These are phyloP conservation scores for Gobio gobio DNA, from an alignment of 2,113 vertebrate species.

Conservation along the genomic window DNA sequence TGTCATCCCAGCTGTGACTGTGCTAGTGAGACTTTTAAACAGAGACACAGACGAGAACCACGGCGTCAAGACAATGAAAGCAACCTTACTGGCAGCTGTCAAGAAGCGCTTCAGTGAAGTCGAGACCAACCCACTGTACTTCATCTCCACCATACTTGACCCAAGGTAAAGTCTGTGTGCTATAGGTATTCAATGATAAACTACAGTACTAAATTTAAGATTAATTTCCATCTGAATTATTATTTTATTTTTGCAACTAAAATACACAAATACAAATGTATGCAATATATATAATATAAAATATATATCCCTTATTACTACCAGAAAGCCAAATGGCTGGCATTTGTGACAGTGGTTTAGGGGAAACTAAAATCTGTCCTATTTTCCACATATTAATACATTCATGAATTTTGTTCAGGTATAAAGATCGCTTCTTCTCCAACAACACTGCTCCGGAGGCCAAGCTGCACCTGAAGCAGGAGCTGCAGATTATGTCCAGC, in stretches of 20 bases:
- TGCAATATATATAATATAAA: constrained; percentile 3
- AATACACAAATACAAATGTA: not conserved
- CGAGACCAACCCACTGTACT: constrained; percentile 29
- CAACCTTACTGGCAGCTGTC: constrained; percentile 48
- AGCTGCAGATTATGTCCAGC: too few species aligned
- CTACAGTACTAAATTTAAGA: not conserved
- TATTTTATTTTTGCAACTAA: too few species aligned
- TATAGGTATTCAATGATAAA: constrained; percentile 8
- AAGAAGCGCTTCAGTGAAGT: constrained; percentile 41
- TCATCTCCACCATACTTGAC: constrained; percentile 30
- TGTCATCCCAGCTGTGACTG: too few species aligned
- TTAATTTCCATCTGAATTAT: too few species aligned
- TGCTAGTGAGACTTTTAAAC: too few species aligned
- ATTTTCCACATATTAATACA: too few species aligned
- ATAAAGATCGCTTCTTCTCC: too few species aligned
- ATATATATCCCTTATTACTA: constrained; percentile 26
- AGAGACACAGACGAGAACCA: too few species aligned
- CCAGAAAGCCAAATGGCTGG: constrained; percentile 14
- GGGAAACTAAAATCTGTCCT: constrained; percentile 3
- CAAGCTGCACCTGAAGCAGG: too few species aligned
- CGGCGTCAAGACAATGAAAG: too few species aligned
- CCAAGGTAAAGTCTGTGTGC: constrained; percentile 37
- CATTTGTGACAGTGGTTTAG: constrained; percentile 9
- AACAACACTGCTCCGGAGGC: too few species aligned
- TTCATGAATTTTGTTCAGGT: too few species aligned